phyloP scores from a whole-genome alignment of 2,113 vertebrate species.

The Herpetotheres cachinnans region DNA sequence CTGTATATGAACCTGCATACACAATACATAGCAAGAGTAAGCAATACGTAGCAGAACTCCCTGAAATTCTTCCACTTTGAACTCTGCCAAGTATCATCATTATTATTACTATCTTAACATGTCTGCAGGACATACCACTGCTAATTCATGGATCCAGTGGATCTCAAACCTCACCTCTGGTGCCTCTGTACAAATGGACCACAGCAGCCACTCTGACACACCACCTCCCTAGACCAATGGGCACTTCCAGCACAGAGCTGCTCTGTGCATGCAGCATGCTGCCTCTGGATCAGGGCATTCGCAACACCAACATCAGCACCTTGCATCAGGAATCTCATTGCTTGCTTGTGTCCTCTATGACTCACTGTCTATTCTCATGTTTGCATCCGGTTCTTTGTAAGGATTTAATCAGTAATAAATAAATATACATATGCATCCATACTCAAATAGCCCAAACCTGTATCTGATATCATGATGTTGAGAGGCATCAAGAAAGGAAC shows the following conservation, averaged over 20 bases:
- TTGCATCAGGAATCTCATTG: not conserved
- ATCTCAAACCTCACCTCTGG: not conserved
- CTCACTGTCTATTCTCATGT: not conserved
- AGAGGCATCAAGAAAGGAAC: not conserved
- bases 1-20: not conserved
- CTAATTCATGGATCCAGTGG: not conserved
- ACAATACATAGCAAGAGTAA: not conserved
- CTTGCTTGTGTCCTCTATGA: not conserved
- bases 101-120: not conserved
- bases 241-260: not conserved
- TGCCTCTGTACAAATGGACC: not conserved
- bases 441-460: not conserved
- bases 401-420: not conserved
- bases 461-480: not conserved
- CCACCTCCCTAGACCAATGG: not conserved
- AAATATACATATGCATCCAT: not conserved
- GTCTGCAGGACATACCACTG: not conserved
- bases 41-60: not conserved
- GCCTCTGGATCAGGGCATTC: not conserved
- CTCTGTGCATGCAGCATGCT: fast-evolving
- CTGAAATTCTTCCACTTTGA: not conserved
- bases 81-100: not conserved
- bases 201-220: not conserved
- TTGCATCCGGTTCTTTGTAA: not conserved
- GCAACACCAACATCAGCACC: not conserved